Base-by-base conservation (phyloP, 2,797 vertebrate species). In the Cynodonichthys magdalenae region DNA sequence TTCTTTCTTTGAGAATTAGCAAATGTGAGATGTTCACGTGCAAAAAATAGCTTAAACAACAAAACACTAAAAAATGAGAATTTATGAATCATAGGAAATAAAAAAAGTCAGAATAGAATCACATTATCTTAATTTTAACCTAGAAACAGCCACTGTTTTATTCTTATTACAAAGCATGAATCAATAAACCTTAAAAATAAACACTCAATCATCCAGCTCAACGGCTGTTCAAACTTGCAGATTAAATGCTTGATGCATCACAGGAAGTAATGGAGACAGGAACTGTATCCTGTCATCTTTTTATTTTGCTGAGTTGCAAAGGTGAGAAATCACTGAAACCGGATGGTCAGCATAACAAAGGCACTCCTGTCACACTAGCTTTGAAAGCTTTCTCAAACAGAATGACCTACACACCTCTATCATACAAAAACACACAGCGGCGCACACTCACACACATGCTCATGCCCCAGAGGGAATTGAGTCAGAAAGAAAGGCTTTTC, bases 301-400 rank as follows among this genome's bases (percentile, higher is more conserved):
- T 71, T 49, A 65, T 88, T 86, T 77, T 88, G 85, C 88, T 86
- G 86, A 91, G 74, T 87, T 67, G 84, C 55, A 50, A 78, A 82
- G 83, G 82, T 77, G 73, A 87, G 75, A 83, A 87, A 86, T 84
- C 71, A 81, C 61, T 50, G 67, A 87, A 88, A 90, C 60, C 68
- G 77, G 81, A 83, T n/a, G 82, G 86, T 90, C 90, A 90, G 89
- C 85, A 89, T 65, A 86, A 88, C 77, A 50, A 53, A 27, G 72
- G 53, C 42, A 14, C 69, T 61, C 63, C 77, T 88, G 86, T 89
- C 89, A 85, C 72, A 75, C 51, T 29, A 45, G 75, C 84, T 85
- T 85, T 80, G 83, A 87, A 83, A 48, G 18, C 45, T 48, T 41
- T 59, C 57, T 48, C 45, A 20, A 48, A 48, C 46, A 48, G 46